These are phyloP conservation scores for Molossus molossus DNA, from an alignment of 2,797 vertebrate species.

Conservation along the genomic window DNA sequence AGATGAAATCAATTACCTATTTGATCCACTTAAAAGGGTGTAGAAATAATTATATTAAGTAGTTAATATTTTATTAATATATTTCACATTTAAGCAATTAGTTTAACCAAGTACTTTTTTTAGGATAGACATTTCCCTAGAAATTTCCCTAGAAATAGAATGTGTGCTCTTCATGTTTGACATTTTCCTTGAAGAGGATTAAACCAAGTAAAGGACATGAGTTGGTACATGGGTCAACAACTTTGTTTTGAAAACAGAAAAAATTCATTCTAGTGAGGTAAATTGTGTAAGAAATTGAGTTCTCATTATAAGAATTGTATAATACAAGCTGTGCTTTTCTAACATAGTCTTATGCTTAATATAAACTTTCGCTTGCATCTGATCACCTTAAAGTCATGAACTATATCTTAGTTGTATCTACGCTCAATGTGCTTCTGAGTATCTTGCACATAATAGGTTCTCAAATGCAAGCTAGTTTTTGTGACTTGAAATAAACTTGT, in stretches of 20 bases:
- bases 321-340: not conserved
- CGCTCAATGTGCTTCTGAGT: not conserved
- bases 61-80: not conserved
- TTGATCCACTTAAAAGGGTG: not conserved
- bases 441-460: not conserved
- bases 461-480: not conserved
- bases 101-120: not conserved
- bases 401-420: not conserved
- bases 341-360: not conserved
- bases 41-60: not conserved
- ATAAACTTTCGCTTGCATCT: not conserved
- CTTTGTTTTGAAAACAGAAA: slow-evolving; percentile 7
- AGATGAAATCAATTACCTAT: not conserved
- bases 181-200: not conserved
- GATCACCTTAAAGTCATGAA: not conserved
- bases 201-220: not conserved
- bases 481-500: not conserved
- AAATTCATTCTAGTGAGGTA: not conserved
- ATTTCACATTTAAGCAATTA: not conserved
- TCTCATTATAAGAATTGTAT: not conserved
- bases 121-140: not conserved
- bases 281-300: not conserved
- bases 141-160: not conserved
- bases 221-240: not conserved
- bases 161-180: not conserved